Evolutionary conservation across 2,113 vertebrate species (phyloP).

Genomic region (Ellobius talpinus): DNA sequence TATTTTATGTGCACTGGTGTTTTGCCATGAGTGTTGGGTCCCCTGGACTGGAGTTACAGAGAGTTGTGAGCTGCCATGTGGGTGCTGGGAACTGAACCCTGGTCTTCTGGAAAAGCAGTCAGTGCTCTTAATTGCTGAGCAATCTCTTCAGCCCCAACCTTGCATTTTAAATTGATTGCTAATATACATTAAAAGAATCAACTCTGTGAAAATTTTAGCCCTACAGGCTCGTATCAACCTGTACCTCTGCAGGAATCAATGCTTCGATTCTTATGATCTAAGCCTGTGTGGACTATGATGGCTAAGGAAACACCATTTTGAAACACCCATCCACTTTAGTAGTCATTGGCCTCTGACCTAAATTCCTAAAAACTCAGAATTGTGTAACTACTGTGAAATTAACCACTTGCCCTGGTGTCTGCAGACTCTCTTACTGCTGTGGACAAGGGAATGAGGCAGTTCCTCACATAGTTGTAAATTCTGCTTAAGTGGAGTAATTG

Average conservation of each 20-base stretch:
- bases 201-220: neutral
- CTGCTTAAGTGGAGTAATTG: neutral
- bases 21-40: no score
- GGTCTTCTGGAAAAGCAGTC: no score
- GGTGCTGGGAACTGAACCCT: no score
- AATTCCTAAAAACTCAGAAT: neutral
- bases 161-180: neutral
- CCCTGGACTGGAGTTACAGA: no score
- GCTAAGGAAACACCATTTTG: neutral
- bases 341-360: neutral
- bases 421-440: neutral
- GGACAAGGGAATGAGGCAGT: neutral
- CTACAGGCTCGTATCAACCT: neutral
- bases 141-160: neutral
- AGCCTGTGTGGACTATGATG: neutral
- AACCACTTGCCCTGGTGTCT: neutral
- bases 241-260: neutral
- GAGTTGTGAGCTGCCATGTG: no score
- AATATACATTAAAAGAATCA: neutral
- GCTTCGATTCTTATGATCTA: neutral
- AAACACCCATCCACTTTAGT: neutral
- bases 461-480: neutral
- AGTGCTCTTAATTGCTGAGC: no score
- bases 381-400: neutral
- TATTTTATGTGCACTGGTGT: no score